A percentile compares a stretch with the other conserved stretches of the same genome.
These are phyloP conservation scores for Thaumatotibia leucotreta DNA, from an alignment of 1,140 invertebrate genomes.

Conservation along the genomic window DNA sequence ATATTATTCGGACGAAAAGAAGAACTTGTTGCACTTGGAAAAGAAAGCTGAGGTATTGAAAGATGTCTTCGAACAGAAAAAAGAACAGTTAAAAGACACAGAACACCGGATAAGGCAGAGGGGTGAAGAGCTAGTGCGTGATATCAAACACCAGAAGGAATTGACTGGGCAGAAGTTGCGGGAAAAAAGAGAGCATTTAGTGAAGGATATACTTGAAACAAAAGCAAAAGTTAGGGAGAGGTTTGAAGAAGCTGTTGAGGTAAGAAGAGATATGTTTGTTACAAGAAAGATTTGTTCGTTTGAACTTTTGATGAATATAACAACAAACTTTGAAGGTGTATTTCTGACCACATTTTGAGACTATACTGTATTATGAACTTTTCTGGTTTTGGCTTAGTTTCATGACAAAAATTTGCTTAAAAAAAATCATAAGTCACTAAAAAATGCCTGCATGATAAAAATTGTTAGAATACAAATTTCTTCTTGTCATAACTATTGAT, in stretches of 20 bases:
- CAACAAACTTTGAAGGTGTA: too few species aligned
- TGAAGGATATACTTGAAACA: constrained; percentile 83
- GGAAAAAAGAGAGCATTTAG: constrained; percentile 78
- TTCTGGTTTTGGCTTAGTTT: too few species aligned
- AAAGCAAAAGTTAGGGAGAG: constrained; percentile 80
- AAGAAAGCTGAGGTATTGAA: constrained; percentile 73
- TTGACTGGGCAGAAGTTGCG: constrained; percentile 73
- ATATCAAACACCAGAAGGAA: constrained; percentile 77
- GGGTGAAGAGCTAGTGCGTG: constrained; percentile 76
- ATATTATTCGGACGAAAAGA: constrained; percentile 64
- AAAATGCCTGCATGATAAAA: too few species aligned
- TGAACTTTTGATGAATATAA: too few species aligned
- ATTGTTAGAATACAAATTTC: too few species aligned
- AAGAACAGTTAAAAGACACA: constrained; percentile 76
- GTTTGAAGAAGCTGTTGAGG: constrained; percentile 82
- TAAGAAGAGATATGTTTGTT: too few species aligned
- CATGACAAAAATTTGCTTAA: too few species aligned
- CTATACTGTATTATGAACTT: too few species aligned
- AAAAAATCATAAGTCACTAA: too few species aligned
- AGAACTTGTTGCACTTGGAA: constrained; percentile 57
- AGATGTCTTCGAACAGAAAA: constrained; percentile 78
- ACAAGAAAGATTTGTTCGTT: too few species aligned
- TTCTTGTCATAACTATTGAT: too few species aligned
- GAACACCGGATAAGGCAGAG: constrained; percentile 76
- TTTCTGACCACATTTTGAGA: too few species aligned